Conservation (phyloP, 2,797 vertebrate species). For the Thunnus albacares region DNA sequence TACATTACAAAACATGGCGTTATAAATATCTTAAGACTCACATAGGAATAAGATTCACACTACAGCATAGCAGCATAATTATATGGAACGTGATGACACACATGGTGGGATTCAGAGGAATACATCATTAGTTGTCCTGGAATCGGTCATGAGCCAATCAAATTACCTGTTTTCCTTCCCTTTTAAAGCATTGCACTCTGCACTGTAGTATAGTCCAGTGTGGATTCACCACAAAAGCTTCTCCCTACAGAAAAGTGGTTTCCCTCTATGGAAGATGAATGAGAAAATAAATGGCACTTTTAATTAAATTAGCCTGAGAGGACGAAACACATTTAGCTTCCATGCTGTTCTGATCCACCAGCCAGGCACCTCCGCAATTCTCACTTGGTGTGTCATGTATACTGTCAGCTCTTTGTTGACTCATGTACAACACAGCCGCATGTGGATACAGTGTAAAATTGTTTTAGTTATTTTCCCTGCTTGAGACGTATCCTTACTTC, state of each 20-base stretch:
- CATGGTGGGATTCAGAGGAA: not conserved
- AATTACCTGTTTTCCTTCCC: conserved; percentile 18
- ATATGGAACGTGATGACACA: not conserved
- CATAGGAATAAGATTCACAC: not conserved
- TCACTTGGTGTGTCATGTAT: not conserved
- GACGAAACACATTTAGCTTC: conserved; percentile 37
- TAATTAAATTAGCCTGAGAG: conserved; percentile 45
- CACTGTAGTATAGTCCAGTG: not conserved
- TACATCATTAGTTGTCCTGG: not conserved
- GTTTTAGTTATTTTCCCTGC: not conserved
- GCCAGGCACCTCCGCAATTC: not conserved
- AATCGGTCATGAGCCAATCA: conserved; percentile 6
- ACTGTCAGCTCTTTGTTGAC: conserved; percentile 1
- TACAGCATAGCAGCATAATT: not conserved
- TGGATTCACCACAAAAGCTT: conserved; percentile 22
- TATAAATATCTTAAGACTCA: conserved; percentile 39
- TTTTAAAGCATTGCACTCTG: not conserved
- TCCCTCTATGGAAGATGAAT: conserved; percentile 35
- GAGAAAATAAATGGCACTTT: conserved; percentile 43
- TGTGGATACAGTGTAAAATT: not conserved
- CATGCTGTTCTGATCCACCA: conserved; percentile 41
- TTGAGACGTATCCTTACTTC: not conserved
- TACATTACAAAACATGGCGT: conserved; percentile 53
- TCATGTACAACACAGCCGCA: not conserved
- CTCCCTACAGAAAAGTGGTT: conserved; percentile 11